Base-by-base conservation (phyloP, 1,140 invertebrate genomes). In the Cecropterus lyciades region DNA sequence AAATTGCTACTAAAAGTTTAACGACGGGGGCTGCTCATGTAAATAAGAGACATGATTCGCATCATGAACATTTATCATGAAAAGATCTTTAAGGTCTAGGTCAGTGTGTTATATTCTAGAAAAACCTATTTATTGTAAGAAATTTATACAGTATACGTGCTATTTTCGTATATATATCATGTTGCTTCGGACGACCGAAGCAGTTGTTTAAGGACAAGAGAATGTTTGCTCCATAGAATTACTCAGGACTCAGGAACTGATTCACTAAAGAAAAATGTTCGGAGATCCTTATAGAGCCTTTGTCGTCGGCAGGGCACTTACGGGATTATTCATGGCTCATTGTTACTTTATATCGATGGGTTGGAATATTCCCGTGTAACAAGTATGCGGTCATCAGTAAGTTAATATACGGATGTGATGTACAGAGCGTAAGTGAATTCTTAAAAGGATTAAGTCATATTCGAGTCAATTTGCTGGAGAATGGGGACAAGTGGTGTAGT, bases 361-460 rank as follows among this genome's bases (percentile, higher is more conserved):
- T 53, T 55, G 45, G 53, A 59, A 70, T 72, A 65, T 67, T 72
- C 64, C 55, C 63, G 70, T 33, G 56, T 59, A 15, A 37, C 46
- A 24, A 40, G 70, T 71, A 70, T 80, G 83, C 82, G 70, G 77
- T 82, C 79, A 85, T 81, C 53, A 65, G 30, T 75, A 79, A 79
- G 67, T 74, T 69, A 72, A 78, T 79, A 76, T 60, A 67, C 65
- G 33, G 67, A 71, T 75, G 65, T 77, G 65, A 82, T 74, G 69
- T 73, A 30, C 52, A 64, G 24, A 57, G 71, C 57, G 70, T 63
- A 63, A 78, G 67, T 77, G 69, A 80, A 82, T 82, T 85, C 72
- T 79, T 80, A 82, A 89, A 87, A 85, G 86, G 84, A 87, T 89
- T 86, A 85, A 86, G 79, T 84, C 80, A 87, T 84, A 82, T 81